Evolutionary conservation across 2,797 vertebrate genomes (phyloP).

Genomic region (Chromis chromis): DNA sequence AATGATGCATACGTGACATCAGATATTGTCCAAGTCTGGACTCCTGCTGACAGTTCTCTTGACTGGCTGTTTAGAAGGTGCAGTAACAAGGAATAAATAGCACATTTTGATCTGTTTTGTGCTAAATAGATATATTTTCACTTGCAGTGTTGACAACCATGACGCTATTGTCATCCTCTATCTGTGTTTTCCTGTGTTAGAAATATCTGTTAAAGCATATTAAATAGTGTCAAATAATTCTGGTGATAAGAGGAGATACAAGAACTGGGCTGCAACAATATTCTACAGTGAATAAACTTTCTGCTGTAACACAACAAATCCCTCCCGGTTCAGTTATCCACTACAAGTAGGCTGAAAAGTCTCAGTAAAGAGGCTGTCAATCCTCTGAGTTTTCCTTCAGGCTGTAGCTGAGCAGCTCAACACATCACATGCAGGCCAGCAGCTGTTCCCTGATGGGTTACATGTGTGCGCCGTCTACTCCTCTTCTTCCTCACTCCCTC

Average conservation of each 20-base stretch:
- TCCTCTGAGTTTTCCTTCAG: slow-evolving; percentile 25
- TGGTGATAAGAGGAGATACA: background rate
- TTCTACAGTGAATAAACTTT: too few species aligned
- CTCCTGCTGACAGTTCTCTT: slow-evolving; percentile 36
- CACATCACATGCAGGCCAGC: slow-evolving; percentile 37
- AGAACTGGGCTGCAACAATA: too few species aligned
- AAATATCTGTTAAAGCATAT: background rate
- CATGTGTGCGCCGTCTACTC: slow-evolving; percentile 37
- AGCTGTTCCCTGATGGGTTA: slow-evolving; percentile 43
- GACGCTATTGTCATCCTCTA: background rate
- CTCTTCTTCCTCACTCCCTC: slow-evolving; percentile 7
- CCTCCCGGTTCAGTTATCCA: background rate
- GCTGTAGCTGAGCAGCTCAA: slow-evolving; percentile 25
- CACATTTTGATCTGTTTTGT: slow-evolving; percentile 20
- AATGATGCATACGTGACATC: slow-evolving; percentile 49
- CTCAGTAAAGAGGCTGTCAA: slow-evolving; percentile 23
- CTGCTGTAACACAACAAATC: background rate
- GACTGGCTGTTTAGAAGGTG: slow-evolving; percentile 13
- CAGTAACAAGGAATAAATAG: slow-evolving; percentile 10
- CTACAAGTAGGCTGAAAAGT: slow-evolving; percentile 3
- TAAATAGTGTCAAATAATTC: background rate
- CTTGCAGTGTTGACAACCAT: background rate
- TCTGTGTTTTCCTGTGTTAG: background rate
- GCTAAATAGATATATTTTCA: background rate
- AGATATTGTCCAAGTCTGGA: slow-evolving; percentile 40